phyloP scores from a whole-genome alignment of 1,140 invertebrate genomes.

The Rhysida immarginata region DNA sequence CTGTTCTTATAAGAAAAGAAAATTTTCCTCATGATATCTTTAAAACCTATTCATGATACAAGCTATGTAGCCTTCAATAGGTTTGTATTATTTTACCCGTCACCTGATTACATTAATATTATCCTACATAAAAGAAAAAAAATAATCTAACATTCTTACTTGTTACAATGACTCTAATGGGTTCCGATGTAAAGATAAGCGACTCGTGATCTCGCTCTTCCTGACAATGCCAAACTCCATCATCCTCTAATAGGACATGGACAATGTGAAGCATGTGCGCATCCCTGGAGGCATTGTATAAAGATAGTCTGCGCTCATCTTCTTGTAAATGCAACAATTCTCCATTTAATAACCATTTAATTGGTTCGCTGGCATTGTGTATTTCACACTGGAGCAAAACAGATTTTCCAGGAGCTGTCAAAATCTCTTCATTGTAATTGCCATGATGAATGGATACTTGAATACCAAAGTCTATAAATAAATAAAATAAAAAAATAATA shows the following conservation, averaged over 20 bases:
- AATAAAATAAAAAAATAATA: no score
- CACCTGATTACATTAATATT: no score
- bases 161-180: constrained; percentile 20
- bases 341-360: constrained; percentile 9
- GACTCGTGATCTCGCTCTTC: constrained; percentile 20
- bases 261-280: constrained; percentile 15
- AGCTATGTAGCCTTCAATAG: no score
- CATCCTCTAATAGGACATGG: constrained; percentile 20
- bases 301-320: not conserved
- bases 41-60: no score
- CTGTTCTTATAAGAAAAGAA: no score
- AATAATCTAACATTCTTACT: no score
- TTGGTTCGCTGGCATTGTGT: not conserved
- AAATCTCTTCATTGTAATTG: not conserved
- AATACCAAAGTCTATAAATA: no score
- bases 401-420: not conserved
- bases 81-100: no score
- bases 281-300: not conserved
- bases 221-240: constrained; percentile 22
- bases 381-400: constrained; percentile 5
- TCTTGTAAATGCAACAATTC: not conserved
- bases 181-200: constrained; percentile 16
- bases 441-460: no score
- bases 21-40: no score
- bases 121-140: no score